Percentiles rank a stretch among this genome's conserved stretches.
Conservation (phyloP, 2,113 vertebrate genomes). For the Camarhynchus parvulus region DNA sequence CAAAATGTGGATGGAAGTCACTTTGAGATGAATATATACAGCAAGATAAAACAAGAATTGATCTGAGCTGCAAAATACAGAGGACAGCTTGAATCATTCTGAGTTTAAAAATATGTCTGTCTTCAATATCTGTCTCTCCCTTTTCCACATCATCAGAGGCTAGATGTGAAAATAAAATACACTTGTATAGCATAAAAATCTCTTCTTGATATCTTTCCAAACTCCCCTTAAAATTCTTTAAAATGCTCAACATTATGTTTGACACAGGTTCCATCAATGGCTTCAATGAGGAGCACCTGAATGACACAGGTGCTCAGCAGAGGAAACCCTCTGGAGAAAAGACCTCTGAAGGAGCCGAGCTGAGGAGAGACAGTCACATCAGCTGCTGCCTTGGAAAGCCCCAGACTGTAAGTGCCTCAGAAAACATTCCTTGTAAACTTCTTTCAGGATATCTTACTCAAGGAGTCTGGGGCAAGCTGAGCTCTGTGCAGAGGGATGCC, state of each 20-base stretch:
- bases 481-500: too few relatives aligned
- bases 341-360: background rate
- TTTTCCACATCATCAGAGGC: background rate
- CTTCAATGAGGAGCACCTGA: background rate
- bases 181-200: background rate
- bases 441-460: background rate
- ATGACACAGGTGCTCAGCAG: fast-evolving
- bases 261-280: fast-evolving
- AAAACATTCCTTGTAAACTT: background rate
- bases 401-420: background rate
- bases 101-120: background rate
- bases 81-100: background rate
- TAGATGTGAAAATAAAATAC: background rate
- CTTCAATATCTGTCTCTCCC: background rate
- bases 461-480: background rate
- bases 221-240: background rate
- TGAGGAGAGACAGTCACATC: background rate
- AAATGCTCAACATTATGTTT: background rate
- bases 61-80: conserved; percentile 1
- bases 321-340: background rate
- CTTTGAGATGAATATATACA: background rate
- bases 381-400: background rate
- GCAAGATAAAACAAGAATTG: conserved; percentile 2
- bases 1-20: background rate
- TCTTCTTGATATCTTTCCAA: background rate